Conservation (phyloP, 1,140 invertebrate species). For the Caenorhabditis remanei region DNA sequence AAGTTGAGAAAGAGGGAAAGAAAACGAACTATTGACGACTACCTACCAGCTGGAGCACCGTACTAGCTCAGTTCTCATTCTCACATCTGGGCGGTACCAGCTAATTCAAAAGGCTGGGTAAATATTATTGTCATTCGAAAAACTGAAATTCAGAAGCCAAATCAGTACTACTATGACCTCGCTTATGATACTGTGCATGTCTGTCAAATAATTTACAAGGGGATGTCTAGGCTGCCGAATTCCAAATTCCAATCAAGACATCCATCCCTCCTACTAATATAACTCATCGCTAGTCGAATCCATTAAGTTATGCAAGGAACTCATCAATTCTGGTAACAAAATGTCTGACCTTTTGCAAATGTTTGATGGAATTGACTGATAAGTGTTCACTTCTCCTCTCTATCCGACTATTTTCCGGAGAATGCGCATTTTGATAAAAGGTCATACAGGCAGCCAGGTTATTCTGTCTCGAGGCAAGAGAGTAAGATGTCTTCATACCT, state of each 20-base stretch:
- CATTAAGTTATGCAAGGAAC: slow-evolving; percentile 46
- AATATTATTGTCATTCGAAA: slow-evolving; percentile 7
- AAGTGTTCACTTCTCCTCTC: neutral
- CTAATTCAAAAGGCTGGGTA: neutral
- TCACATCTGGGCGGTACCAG: neutral
- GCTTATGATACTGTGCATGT: neutral
- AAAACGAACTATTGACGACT: neutral
- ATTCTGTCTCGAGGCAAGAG: neutral
- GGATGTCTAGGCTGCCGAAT: neutral
- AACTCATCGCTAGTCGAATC: neutral
- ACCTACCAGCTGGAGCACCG: neutral
- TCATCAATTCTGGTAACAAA: slow-evolving; percentile 22
- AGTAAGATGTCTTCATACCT: slow-evolving; percentile 54
- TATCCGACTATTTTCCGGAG: neutral
- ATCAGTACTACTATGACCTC: neutral
- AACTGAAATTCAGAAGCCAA: neutral
- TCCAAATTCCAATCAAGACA: neutral
- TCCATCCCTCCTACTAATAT: neutral
- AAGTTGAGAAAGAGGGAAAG: neutral
- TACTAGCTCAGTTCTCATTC: neutral
- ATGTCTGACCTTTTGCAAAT: slow-evolving; percentile 38
- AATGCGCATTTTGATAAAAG: slow-evolving; percentile 44
- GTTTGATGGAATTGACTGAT: slow-evolving; percentile 48
- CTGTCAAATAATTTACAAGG: slow-evolving; percentile 21
- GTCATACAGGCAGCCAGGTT: slow-evolving; percentile 23